Evolutionary conservation across 2,888 invertebrate genomes (phyloP).

Genomic region (Hartigia nigra): DNA sequence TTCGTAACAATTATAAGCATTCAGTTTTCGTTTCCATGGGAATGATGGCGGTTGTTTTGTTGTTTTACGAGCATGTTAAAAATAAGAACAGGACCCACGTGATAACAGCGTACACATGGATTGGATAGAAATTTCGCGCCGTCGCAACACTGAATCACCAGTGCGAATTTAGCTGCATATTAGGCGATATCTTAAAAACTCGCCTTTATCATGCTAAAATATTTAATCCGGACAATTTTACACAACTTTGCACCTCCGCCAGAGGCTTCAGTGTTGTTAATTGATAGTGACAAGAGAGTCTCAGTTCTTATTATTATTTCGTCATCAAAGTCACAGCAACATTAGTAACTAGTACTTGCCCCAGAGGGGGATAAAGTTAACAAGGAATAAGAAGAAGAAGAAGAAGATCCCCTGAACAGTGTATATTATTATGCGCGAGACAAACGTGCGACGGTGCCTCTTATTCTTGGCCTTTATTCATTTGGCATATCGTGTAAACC

Average conservation of each 20-base stretch:
- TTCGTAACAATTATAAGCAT: background rate
- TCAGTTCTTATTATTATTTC: background rate
- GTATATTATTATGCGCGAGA: conserved; percentile 68
- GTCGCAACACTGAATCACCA: background rate
- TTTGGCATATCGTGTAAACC: conserved; percentile 75
- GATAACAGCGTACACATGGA: background rate
- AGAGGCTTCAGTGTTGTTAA: background rate
- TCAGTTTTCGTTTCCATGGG: background rate
- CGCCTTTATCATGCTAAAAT: background rate
- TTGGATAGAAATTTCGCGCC: background rate
- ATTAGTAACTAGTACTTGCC: background rate
- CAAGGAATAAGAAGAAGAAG: background rate
- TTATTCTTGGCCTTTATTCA: conserved; percentile 76
- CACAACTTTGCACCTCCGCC: background rate
- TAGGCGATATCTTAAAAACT: background rate
- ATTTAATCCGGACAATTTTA: background rate
- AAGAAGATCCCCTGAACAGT: background rate
- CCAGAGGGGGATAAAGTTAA: background rate
- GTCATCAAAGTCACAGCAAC: background rate
- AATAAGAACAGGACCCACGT: background rate
- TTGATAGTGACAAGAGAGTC: background rate
- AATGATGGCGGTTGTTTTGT: background rate
- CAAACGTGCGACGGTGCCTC: conserved; percentile 75
- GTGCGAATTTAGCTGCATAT: background rate
- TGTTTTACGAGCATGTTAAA: background rate